phyloP scores from a whole-genome alignment of 2,113 vertebrate species.

The Paraplagusia blochii region DNA sequence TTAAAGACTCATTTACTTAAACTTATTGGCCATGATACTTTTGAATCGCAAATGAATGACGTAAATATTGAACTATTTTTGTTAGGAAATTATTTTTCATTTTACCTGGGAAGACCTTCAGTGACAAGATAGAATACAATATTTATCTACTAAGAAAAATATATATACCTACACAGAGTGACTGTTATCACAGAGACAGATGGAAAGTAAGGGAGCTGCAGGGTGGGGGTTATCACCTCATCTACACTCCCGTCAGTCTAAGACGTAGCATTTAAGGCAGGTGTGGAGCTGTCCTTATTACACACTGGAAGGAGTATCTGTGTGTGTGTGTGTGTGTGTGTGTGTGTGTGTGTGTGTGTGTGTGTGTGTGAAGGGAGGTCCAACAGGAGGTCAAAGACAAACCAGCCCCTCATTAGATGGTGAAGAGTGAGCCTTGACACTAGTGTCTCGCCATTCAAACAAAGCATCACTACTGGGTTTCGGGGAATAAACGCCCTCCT shows the following conservation, averaged over 20 bases:
- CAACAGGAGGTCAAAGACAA: slow-evolving; percentile 61
- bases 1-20: too few relatives aligned
- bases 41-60: too few relatives aligned
- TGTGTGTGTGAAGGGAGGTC: slow-evolving; percentile 18
- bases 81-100: too few relatives aligned
- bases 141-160: too few relatives aligned
- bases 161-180: not conserved
- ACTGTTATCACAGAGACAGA: slow-evolving; percentile 19
- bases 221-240: slow-evolving; percentile 64
- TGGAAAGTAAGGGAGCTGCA: slow-evolving; percentile 23
- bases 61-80: too few relatives aligned
- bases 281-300: slow-evolving; percentile 61
- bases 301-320: slow-evolving; percentile 17
- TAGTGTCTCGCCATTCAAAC: slow-evolving; percentile 50
- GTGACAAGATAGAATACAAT: too few relatives aligned
- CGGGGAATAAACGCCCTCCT: slow-evolving; percentile 2
- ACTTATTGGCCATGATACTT: too few relatives aligned
- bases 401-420: slow-evolving; percentile 74
- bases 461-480: slow-evolving; percentile 18
- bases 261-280: slow-evolving; percentile 74
- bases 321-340: slow-evolving; percentile 23
- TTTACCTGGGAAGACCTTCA: too few relatives aligned
- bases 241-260: slow-evolving; percentile 61
- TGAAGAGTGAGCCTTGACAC: slow-evolving; percentile 71
- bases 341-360: slow-evolving; percentile 20